phyloP scores from a whole-genome alignment of 2,113 vertebrate genomes.

The Egretta garzetta region DNA sequence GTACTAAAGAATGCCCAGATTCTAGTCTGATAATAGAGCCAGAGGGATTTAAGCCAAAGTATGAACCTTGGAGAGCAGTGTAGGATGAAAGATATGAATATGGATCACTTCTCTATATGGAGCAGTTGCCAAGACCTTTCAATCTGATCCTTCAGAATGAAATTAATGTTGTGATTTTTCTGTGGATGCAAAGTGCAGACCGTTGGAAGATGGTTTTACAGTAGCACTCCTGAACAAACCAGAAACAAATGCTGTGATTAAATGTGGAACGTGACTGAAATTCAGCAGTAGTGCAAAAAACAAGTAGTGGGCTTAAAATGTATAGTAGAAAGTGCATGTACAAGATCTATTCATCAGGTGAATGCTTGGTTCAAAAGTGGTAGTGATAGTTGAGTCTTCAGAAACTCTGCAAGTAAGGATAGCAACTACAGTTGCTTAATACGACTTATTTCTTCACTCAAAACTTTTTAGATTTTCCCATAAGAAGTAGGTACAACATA shows the following conservation, averaged over 20 bases:
- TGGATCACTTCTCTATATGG: background rate
- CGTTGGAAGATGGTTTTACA: background rate
- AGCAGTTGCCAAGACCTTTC: background rate
- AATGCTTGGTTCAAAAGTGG: background rate
- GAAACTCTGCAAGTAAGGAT: background rate
- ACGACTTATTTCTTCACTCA: background rate
- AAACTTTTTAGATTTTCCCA: background rate
- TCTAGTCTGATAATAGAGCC: background rate
- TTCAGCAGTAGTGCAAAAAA: background rate
- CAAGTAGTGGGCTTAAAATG: background rate
- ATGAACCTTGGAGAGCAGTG: background rate
- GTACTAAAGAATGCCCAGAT: constrained; percentile 11
- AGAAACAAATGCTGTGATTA: background rate
- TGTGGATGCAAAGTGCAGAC: background rate
- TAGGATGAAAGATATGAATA: background rate
- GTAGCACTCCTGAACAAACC: background rate
- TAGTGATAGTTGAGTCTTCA: background rate
- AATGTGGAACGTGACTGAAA: background rate
- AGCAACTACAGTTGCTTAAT: background rate
- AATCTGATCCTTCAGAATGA: background rate
- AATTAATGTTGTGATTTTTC: background rate
- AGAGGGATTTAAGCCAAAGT: constrained; percentile 21
- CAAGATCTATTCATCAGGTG: background rate
- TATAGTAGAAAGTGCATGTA: background rate
- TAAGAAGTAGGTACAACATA: background rate